Base-by-base conservation (phyloP, 1,140 invertebrate genomes). In the Spodoptera frugiperda region DNA sequence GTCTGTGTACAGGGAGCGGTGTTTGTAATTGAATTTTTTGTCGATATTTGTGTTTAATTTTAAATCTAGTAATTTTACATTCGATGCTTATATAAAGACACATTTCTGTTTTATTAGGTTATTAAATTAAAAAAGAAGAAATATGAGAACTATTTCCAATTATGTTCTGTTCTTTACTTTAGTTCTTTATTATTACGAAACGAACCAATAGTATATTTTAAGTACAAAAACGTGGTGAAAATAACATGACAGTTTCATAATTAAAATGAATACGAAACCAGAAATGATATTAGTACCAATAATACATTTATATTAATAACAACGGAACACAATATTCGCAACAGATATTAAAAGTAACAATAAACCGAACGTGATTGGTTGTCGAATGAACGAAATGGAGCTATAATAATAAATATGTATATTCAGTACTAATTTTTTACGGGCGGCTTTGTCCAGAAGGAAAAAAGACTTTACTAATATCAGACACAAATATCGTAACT, bases 341-440 rank as follows among this genome's bases (percentile, higher is more conserved):
- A 78, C 76, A 72, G 75, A 78, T 79, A 82, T 82, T 76, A 65
- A 77, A 78, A 78, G n/a, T 79, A 82, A 30, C 79, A 83, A 82
- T 84, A 85, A 67, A 86, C 85, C 67, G 81, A 84, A 51, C 65
- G 19, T 78, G 85, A 88, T 89, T 87, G 84, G 83, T 81, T 88
- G 83, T 86, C 78, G 81, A 84, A 78, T 78, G 65, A 67, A 65
- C 48, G 73, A 79, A 83, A 80, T 72, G 78, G 82, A n/a, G 8
- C 21, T 55, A 5, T 21, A 48, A 25, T 12, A 14, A 44, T 39
- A 15, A 21, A 3, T 33, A 17, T 39, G 10, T 25, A 25, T 25
- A 25, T 39, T 39, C 33, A 39, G 33, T 39, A 39, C 1, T 10
- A 39, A 1, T 1, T 6, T 39, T 39, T 39, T 6, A 39, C 5